These are phyloP conservation scores for Scaptomyza tumidula DNA, from an alignment of 2,888 invertebrate species.

Conservation along the genomic window DNA sequence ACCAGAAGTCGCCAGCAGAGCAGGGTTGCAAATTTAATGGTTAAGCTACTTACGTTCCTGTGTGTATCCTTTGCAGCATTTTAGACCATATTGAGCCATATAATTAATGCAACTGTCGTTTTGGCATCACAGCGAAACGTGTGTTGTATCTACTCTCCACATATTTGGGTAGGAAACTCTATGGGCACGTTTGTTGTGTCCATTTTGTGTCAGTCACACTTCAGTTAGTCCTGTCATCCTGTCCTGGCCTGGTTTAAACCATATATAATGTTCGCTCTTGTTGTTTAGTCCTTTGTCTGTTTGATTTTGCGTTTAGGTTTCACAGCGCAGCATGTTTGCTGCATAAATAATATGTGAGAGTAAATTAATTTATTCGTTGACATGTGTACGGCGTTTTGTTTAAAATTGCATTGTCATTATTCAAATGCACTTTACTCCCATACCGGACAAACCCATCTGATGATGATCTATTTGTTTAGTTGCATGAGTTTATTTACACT, in stretches of 20 bases:
- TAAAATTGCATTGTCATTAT: conserved; percentile 78
- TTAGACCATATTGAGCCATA: conserved; percentile 48
- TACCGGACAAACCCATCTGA: neutral
- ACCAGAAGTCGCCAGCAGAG: neutral
- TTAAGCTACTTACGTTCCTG: conserved; percentile 21
- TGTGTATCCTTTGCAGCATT: conserved; percentile 13
- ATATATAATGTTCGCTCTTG: neutral
- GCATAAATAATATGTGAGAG: conserved; percentile 80
- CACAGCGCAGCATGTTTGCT: conserved; percentile 52
- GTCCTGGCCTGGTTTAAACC: conserved; percentile 23
- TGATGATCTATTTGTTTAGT: conserved; percentile 77
- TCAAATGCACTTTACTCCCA: conserved; percentile 67
- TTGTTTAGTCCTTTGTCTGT: conserved; percentile 20
- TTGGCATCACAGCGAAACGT: conserved; percentile 24
- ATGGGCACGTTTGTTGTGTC: conserved; percentile 34
- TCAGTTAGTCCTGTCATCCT: neutral
- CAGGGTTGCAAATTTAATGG: conserved; percentile 25
- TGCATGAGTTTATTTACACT: conserved; percentile 80
- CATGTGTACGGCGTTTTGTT: conserved; percentile 80
- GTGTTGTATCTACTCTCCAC: neutral
- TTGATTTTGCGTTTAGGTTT: conserved; percentile 19
- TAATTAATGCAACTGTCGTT: conserved; percentile 70
- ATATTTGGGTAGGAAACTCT: conserved; percentile 31
- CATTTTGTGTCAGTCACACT: conserved; percentile 28
- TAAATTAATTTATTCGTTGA: conserved; percentile 84